Evolutionary conservation across 1,140 invertebrate genomes (phyloP).

Genomic region (Sycophaga agraensis): DNA sequence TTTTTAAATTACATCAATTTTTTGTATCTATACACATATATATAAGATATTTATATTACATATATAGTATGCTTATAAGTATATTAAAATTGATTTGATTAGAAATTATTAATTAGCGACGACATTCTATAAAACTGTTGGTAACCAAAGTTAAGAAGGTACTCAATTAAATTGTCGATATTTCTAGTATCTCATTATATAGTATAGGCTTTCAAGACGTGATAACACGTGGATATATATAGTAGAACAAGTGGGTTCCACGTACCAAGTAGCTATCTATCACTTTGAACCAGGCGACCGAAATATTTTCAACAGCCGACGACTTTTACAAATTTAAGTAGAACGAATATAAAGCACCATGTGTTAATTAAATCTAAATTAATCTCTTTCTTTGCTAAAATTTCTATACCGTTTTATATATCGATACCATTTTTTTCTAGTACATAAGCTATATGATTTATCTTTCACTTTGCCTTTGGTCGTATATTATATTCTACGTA

Average conservation of each 20-base stretch:
- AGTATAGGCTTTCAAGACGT: conserved; percentile 32
- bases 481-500: conserved; percentile 15
- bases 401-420: background rate
- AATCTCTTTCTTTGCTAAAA: conserved; percentile 3
- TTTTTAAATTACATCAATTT: conserved; percentile 51
- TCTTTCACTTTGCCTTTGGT: conserved; percentile 9
- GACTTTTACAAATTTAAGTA: conserved; percentile 6
- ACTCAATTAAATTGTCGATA: conserved; percentile 37
- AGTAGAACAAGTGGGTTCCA: conserved; percentile 37
- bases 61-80: conserved; percentile 40
- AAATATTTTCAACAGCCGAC: background rate
- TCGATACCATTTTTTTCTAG: background rate
- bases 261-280: conserved; percentile 10
- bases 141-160: conserved; percentile 37
- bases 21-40: conserved; percentile 37
- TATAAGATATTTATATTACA: conserved; percentile 40
- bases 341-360: conserved; percentile 10
- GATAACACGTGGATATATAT: conserved; percentile 24
- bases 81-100: conserved; percentile 44
- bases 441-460: background rate
- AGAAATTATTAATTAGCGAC: conserved; percentile 43
- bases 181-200: conserved; percentile 27
- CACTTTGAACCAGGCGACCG: conserved; percentile 18
- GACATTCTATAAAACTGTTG: conserved; percentile 23
- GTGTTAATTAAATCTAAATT: conserved; percentile 2